Evolutionary conservation across 2,113 vertebrate species (phyloP).

Genomic region (Brachyhypopomus occidentalis): DNA sequence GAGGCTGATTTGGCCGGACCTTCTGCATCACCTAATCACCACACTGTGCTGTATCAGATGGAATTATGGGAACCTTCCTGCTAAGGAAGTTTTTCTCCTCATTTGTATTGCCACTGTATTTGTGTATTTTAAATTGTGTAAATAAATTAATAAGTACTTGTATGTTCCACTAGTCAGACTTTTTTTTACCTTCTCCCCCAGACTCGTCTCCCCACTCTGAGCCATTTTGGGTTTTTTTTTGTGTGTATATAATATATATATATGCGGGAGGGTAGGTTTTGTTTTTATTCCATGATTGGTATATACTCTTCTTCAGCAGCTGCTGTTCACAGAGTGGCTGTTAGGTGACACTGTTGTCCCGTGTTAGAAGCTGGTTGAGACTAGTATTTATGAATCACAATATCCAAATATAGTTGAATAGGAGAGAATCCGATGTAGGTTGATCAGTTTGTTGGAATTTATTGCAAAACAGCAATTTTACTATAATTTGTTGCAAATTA

Average conservation of each 20-base stretch:
- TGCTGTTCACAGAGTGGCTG: neutral
- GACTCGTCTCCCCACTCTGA: neutral
- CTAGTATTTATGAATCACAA: no score
- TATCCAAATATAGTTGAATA: no score
- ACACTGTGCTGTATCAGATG: slow-evolving; percentile 69
- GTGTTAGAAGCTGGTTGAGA: no score
- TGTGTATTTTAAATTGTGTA: slow-evolving; percentile 92
- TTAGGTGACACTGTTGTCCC: neutral
- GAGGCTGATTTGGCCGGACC: slow-evolving; percentile 51
- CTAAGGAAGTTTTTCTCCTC: slow-evolving; percentile 69
- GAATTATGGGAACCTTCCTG: slow-evolving; percentile 69
- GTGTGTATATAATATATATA: no score
- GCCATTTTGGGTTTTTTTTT: no score
- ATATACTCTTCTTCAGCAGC: neutral
- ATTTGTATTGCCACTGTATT: slow-evolving; percentile 87
- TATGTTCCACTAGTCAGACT: slow-evolving; percentile 48
- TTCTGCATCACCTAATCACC: slow-evolving; percentile 56
- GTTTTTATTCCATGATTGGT: neutral
- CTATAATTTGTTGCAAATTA: no score
- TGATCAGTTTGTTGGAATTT: no score
- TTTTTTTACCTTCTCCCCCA: neutral
- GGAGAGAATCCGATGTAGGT: no score
- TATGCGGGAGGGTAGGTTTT: no score
- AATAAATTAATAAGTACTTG: slow-evolving; percentile 93
- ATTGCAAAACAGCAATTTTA: no score